These are phyloP conservation scores for Heliconius melpomene DNA, from an alignment of 1,140 invertebrate species.

Conservation along the genomic window DNA sequence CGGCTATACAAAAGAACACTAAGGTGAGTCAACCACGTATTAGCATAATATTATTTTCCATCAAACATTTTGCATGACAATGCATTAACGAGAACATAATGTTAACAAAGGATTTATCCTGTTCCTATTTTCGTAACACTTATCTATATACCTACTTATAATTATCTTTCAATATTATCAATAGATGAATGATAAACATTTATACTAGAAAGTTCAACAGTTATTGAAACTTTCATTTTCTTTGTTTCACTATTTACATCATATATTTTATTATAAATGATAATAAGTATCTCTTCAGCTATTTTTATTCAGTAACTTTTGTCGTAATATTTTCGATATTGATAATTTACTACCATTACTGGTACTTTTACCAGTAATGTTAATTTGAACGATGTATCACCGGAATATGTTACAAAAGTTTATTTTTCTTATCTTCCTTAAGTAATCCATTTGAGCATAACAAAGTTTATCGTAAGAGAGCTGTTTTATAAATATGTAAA, in stretches of 20 bases:
- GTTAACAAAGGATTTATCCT: not conserved
- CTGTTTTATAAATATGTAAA: conserved; percentile 10
- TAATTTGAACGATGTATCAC: not conserved
- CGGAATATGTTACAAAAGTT: not conserved
- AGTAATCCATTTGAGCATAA: conserved; percentile 32
- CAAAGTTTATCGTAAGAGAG: conserved; percentile 19
- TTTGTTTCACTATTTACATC: not conserved
- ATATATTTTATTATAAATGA: not conserved
- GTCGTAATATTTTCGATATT: not conserved
- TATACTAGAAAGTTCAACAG: not conserved
- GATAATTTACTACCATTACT: too few species aligned
- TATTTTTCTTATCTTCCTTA: conserved; percentile 32
- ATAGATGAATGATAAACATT: not conserved
- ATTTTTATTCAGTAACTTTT: not conserved
- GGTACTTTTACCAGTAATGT: too few species aligned
- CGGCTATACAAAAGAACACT: conserved; percentile 90
- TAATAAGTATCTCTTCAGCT: not conserved
- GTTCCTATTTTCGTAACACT: not conserved
- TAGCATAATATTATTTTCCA: conserved; percentile 14
- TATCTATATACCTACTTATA: not conserved
- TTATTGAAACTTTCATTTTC: not conserved
- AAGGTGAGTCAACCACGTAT: conserved; percentile 83
- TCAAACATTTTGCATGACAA: conserved; percentile 11
- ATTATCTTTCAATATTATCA: not conserved
- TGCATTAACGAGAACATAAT: not conserved